A percentile compares a stretch with the other conserved stretches of the same genome.
Evolutionary conservation across 2,888 invertebrate species (phyloP).

Genomic region (Invenusta paracnida): DNA sequence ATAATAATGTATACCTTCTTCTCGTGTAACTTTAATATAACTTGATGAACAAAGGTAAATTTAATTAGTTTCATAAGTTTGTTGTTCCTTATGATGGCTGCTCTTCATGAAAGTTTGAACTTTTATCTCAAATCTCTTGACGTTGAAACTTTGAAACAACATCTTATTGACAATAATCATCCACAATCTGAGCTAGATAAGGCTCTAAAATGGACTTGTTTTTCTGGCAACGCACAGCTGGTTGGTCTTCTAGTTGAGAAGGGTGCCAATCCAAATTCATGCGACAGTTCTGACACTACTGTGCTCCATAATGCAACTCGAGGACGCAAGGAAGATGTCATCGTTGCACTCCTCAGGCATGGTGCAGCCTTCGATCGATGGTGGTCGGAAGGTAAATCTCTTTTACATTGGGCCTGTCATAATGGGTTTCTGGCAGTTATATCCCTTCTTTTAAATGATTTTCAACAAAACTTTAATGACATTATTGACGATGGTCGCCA

Average conservation of each 20-base stretch:
- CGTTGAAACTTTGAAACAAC: background rate
- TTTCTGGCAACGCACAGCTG: background rate
- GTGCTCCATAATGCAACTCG: slow-evolving; percentile 33
- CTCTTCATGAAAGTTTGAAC: too few relatives aligned
- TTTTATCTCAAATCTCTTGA: background rate
- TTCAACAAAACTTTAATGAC: background rate
- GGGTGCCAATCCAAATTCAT: slow-evolving; percentile 34
- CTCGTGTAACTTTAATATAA: too few relatives aligned
- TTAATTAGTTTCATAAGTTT: too few relatives aligned
- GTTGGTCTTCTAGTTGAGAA: slow-evolving; percentile 28
- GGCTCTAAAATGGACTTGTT: slow-evolving; percentile 35
- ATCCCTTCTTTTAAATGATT: background rate
- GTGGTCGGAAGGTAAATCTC: slow-evolving; percentile 16
- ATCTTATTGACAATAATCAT: background rate
- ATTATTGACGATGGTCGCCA: slow-evolving; percentile 11
- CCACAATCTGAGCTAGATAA: slow-evolving; percentile 6
- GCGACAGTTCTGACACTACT: slow-evolving; percentile 31
- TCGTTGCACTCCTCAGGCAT: slow-evolving; percentile 6
- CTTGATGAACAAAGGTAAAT: too few relatives aligned
- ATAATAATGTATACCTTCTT: too few relatives aligned
- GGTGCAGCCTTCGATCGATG: slow-evolving; percentile 37
- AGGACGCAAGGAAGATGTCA: slow-evolving; percentile 32
- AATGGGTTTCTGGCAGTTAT: slow-evolving; percentile 31
- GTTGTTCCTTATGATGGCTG: too few relatives aligned
- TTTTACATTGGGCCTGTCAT: slow-evolving; percentile 38